Conservation (phyloP, 2,797 vertebrate genomes). For the Leptodactylus fallax region DNA sequence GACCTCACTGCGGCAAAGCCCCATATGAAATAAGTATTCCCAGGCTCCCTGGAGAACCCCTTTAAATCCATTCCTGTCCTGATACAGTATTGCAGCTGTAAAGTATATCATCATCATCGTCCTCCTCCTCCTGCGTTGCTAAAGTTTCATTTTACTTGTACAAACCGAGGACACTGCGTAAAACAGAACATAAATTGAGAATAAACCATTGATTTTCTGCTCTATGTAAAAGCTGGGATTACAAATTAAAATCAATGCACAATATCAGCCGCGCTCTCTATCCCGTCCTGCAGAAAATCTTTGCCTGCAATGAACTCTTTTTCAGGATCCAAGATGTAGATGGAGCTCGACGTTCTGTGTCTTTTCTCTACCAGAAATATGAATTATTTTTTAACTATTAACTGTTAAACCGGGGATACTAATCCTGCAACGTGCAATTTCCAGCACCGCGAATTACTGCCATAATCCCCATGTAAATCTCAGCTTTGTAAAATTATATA, state of each 20-base stretch:
- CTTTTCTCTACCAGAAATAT: background rate
- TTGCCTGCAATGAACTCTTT: slow-evolving; percentile 46
- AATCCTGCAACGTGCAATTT: background rate
- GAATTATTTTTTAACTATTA: background rate
- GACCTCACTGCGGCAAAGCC: too few relatives aligned
- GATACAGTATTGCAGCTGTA: background rate
- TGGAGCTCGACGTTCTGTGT: background rate
- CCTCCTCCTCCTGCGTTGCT: background rate
- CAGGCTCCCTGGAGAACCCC: too few relatives aligned
- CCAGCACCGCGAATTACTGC: background rate
- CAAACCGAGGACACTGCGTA: background rate
- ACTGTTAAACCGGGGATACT: background rate
- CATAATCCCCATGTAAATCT: background rate
- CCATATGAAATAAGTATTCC: too few relatives aligned
- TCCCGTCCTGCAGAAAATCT: slow-evolving; percentile 30
- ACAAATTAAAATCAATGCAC: slow-evolving; percentile 59
- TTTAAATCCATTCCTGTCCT: background rate
- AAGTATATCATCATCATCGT: background rate
- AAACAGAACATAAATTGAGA: slow-evolving; percentile 33
- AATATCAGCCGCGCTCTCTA: background rate
- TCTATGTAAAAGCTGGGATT: slow-evolving; percentile 46
- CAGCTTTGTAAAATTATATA: slow-evolving; percentile 5
- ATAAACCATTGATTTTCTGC: slow-evolving; percentile 49
- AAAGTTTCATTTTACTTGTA: background rate
- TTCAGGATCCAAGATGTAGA: background rate